phyloP scores from a whole-genome alignment of 2,888 invertebrate species.

The Pheosia gnoma region DNA sequence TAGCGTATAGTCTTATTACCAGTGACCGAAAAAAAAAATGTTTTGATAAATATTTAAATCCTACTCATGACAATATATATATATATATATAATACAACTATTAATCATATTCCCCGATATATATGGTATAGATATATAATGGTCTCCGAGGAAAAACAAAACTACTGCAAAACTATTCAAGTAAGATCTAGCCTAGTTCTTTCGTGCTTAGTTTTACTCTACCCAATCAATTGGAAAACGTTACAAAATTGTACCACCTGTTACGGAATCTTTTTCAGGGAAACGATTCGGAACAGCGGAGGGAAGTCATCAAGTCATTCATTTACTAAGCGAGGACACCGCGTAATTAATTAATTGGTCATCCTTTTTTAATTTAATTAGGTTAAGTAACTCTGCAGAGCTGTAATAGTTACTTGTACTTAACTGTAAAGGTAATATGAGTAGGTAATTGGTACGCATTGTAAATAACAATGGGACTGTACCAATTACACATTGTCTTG shows the following conservation, averaged over 20 bases:
- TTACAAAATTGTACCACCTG: background rate
- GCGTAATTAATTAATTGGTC: conserved; percentile 59
- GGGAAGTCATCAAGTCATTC: conserved; percentile 36
- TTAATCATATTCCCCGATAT: background rate
- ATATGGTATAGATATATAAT: no score
- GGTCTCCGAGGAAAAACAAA: background rate
- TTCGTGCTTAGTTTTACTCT: background rate
- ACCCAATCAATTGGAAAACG: background rate
- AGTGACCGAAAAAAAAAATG: background rate
- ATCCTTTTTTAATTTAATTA: conserved; percentile 58
- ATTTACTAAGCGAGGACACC: conserved; percentile 47
- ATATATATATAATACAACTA: no score
- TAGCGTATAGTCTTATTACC: no score
- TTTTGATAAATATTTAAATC: no score
- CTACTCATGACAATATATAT: background rate
- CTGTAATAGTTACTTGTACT: conserved; percentile 29
- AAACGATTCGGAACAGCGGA: conserved; percentile 2
- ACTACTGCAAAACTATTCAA: no score
- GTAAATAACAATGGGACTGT: no score
- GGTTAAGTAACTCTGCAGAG: conserved; percentile 25
- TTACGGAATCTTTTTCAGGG: conserved; percentile 4
- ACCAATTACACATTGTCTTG: no score
- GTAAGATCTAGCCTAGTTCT: no score
- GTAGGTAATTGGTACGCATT: background rate
- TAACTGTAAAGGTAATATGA: background rate